Evolutionary conservation across 2,113 vertebrate species (phyloP), one percentile per base, ranked within the genome.

Genomic region (Neoarius graeffei): DNA sequence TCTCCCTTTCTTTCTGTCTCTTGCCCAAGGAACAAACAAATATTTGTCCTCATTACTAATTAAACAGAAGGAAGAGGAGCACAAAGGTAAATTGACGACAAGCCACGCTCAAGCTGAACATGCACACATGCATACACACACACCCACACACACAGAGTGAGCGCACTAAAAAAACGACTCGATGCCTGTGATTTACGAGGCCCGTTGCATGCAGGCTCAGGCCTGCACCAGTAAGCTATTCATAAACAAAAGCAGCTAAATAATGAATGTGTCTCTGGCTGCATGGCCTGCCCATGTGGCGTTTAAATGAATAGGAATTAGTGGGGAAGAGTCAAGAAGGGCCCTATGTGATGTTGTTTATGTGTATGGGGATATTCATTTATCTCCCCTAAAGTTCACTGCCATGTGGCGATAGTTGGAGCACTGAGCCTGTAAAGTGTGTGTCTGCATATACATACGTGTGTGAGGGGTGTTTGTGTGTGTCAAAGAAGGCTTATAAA

Each of bases 31-130:
- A 94, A 94, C 92, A 94, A 95, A 94, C 95, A 94, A 95, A 97
- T 97, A 97, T 97, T 97, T 96, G 96, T 97, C 95, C 96, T 98
- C 97, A 98, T 98, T 97, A 98, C 96, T 98, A 97, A 98, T 99
- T 98, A 97, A 98, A 94, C 93, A 94, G 91, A 84, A 87, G 88
- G 92, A 90, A 88, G 91, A 93, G 90, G 83, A 86, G 81, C 90
- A 92, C 88, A 73, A 80, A 42, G 92, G 94, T 93, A 96, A 96
- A 96, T 96, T 95, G 95, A 96, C 93, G 93, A 93, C 93, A 77
- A 81, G 94, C 94, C 93, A 90, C 90, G 93, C 92, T 95, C 82
- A 35, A 87, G 90, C 87, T 77, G 81, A 62, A 86, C 73, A 84
- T 79, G 71, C 88, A 64, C 80, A 93, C 42, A 80, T 64, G 54